Percentiles rank a stretch among this genome's conserved stretches.
Evolutionary conservation across 2,797 vertebrate genomes (phyloP).

Genomic region (Anas bahamensis): DNA sequence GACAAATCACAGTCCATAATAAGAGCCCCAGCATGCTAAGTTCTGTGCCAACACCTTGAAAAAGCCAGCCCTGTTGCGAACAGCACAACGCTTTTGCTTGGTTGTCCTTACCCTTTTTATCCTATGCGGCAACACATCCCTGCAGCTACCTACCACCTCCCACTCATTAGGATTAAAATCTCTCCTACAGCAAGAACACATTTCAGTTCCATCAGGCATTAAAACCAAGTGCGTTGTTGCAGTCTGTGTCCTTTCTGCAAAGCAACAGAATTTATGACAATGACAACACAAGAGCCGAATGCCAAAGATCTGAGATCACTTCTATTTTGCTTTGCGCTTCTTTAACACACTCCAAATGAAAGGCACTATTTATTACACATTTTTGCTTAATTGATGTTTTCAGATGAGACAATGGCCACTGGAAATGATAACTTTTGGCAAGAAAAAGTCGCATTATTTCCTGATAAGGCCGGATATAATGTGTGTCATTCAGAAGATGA

Average conservation of each 20-base stretch:
- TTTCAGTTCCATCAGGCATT: neutral
- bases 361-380: neutral
- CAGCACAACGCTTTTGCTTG: neutral
- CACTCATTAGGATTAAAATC: neutral
- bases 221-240: neutral
- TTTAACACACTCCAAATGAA: neutral
- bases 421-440: neutral
- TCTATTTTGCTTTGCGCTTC: neutral
- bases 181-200: neutral
- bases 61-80: neutral
- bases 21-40: neutral
- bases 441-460: neutral
- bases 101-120: neutral
- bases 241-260: neutral
- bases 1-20: neutral
- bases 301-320: neutral
- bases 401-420: neutral
- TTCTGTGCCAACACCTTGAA: neutral
- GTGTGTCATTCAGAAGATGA: conserved; percentile 7
- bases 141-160: neutral
- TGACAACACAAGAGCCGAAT: neutral
- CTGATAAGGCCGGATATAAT: conserved; percentile 4
- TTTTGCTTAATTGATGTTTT: conserved; percentile 9
- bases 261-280: neutral
- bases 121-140: neutral